These are phyloP conservation scores for Crossocerus cetratus DNA, from an alignment of 2,888 invertebrate genomes.

Conservation along the genomic window DNA sequence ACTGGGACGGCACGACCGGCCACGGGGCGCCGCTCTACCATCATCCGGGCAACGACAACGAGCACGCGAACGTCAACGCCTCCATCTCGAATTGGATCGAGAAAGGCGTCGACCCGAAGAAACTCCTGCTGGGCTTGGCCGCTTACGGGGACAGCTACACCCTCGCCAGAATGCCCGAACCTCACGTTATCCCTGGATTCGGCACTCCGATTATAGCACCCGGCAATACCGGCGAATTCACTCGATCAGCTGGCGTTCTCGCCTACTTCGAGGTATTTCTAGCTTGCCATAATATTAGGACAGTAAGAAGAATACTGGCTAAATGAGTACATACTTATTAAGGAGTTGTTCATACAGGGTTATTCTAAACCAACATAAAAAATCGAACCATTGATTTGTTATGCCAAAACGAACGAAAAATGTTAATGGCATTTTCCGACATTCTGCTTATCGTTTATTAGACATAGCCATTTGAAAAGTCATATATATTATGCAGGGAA, in stretches of 20 bases:
- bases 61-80: constrained; percentile 90
- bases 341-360: no score
- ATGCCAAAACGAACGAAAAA: no score
- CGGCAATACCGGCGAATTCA: constrained; percentile 89
- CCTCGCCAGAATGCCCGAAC: constrained; percentile 59
- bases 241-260: constrained; percentile 89
- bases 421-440: no score
- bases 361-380: no score
- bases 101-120: constrained; percentile 88
- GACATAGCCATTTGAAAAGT: no score
- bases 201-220: constrained; percentile 86
- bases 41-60: constrained; percentile 87
- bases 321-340: no score
- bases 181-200: constrained; percentile 77
- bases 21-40: constrained; percentile 91
- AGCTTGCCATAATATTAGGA: no score
- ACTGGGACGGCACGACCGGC: constrained; percentile 94
- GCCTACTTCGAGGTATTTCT: constrained; percentile 87
- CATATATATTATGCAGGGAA: no score
- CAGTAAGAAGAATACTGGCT: no score
- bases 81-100: constrained; percentile 93
- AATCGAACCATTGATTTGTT: no score
- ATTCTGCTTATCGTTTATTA: no score
- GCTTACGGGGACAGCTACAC: constrained; percentile 93
- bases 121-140: constrained; percentile 91